phyloP scores from a whole-genome alignment of 2,113 vertebrate genomes.

The Rhinoptilus africanus region DNA sequence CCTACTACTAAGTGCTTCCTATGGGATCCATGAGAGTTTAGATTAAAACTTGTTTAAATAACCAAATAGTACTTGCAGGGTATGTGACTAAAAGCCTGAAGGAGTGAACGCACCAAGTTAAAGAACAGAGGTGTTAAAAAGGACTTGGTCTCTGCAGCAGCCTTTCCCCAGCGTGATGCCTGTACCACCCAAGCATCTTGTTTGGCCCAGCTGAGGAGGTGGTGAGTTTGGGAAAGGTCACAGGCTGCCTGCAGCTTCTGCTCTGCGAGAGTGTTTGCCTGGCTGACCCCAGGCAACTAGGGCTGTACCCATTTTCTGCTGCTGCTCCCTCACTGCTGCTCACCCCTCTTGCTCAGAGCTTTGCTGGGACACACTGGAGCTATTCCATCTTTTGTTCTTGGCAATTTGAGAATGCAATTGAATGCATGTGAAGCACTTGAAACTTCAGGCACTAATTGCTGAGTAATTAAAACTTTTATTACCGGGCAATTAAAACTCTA shows the following conservation, averaged over 20 bases:
- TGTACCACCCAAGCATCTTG: not conserved
- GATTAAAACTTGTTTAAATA: not conserved
- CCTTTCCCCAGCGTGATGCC: not conserved
- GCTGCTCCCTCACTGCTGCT: not conserved
- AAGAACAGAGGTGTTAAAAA: not conserved
- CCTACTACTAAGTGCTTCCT: not conserved
- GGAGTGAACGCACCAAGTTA: not conserved
- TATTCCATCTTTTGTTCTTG: not conserved
- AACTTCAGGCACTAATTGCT: conserved; percentile 47
- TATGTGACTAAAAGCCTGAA: not conserved
- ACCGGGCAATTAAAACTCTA: conserved; percentile 23
- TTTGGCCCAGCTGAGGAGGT: not conserved
- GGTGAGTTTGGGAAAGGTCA: not conserved
- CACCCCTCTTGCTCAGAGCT: not conserved
- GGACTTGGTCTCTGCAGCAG: not conserved
- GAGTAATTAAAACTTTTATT: conserved; percentile 61
- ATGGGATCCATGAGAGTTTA: not conserved
- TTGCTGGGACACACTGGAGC: not conserved
- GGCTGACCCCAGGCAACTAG: not conserved
- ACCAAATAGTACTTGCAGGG: not conserved
- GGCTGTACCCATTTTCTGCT: not conserved
- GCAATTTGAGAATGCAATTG: not conserved
- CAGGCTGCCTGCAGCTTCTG: not conserved
- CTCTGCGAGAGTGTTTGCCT: not conserved
- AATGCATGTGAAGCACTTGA: not conserved